A percentile compares a stretch with the other conserved stretches of the same genome.
phyloP scores from a whole-genome alignment of 2,113 vertebrate species.

The Pao palembangensis region DNA sequence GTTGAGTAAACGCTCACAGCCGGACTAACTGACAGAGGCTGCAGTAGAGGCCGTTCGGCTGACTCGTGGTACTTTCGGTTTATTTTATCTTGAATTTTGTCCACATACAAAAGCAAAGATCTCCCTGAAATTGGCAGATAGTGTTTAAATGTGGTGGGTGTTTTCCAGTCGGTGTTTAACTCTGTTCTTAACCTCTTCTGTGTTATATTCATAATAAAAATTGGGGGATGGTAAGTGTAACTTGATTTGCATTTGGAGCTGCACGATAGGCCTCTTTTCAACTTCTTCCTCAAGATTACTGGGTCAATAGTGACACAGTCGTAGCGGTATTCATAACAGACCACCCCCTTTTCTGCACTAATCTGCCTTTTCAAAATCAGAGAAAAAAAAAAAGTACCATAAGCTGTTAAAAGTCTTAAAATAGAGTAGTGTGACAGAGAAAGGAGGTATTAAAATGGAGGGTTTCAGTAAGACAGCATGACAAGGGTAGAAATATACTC shows the following conservation, averaged over 20 bases:
- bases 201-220: too few relatives aligned
- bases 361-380: conserved; percentile 55
- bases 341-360: conserved; percentile 27
- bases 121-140: too few relatives aligned
- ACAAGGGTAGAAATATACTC: background rate
- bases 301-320: conserved; percentile 38
- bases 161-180: too few relatives aligned
- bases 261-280: conserved; percentile 14
- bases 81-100: too few relatives aligned
- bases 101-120: too few relatives aligned
- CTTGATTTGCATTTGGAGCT: background rate
- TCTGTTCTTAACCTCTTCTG: too few relatives aligned
- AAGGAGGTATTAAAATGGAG: conserved; percentile 22
- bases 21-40: too few relatives aligned
- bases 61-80: too few relatives aligned
- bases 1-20: too few relatives aligned
- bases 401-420: conserved; percentile 33
- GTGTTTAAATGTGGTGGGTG: too few relatives aligned
- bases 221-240: too few relatives aligned
- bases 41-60: too few relatives aligned
- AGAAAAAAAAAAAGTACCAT: conserved; percentile 32
- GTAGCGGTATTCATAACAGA: conserved; percentile 20
- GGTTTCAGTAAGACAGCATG: conserved; percentile 4
- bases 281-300: conserved; percentile 19
- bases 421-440: conserved; percentile 20